A percentile compares a stretch with the other conserved stretches of the same genome.
These are phyloP conservation scores for Ceratina japonica DNA, from an alignment of 1,140 invertebrate species.

Conservation along the genomic window DNA sequence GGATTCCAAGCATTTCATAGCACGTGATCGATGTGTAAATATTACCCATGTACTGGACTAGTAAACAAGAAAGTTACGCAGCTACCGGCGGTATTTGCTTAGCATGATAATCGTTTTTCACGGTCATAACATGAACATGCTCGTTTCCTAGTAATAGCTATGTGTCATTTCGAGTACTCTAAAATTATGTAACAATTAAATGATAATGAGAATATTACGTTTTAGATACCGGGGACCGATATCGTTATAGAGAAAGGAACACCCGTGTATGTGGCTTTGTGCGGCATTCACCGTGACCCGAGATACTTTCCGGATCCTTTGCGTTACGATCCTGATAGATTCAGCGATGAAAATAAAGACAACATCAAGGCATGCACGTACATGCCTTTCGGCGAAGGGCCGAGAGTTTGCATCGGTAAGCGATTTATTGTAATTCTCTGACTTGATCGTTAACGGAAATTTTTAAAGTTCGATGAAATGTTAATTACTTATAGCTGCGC, in stretches of 20 bases:
- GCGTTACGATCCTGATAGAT: slow-evolving; percentile 79
- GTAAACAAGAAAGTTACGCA: too few species aligned
- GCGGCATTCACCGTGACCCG: slow-evolving; percentile 74
- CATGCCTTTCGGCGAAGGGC: slow-evolving; percentile 70
- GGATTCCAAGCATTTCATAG: too few species aligned
- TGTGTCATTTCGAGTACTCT: too few species aligned
- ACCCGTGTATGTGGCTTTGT: slow-evolving; percentile 59
- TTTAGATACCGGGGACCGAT: slow-evolving; percentile 72
- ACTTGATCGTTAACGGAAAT: slow-evolving; percentile 6
- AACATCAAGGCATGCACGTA: slow-evolving; percentile 57
- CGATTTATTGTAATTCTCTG: slow-evolving; percentile 17
- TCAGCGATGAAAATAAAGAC: slow-evolving; percentile 68
- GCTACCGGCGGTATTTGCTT: too few species aligned
- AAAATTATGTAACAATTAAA: too few species aligned
- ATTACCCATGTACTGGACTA: too few species aligned
- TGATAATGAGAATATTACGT: neutral
- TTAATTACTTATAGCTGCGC: slow-evolving; percentile 77
- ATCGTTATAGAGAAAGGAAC: slow-evolving; percentile 73
- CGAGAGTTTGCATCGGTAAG: slow-evolving; percentile 68
- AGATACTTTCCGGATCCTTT: slow-evolving; percentile 76
- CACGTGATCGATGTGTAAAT: too few species aligned
- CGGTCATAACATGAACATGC: too few species aligned
- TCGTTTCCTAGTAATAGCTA: too few species aligned
- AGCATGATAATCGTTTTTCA: too few species aligned
- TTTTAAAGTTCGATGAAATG: slow-evolving; percentile 22